phyloP scores from a whole-genome alignment of 2,113 vertebrate genomes.

The Lagopus leucura region DNA sequence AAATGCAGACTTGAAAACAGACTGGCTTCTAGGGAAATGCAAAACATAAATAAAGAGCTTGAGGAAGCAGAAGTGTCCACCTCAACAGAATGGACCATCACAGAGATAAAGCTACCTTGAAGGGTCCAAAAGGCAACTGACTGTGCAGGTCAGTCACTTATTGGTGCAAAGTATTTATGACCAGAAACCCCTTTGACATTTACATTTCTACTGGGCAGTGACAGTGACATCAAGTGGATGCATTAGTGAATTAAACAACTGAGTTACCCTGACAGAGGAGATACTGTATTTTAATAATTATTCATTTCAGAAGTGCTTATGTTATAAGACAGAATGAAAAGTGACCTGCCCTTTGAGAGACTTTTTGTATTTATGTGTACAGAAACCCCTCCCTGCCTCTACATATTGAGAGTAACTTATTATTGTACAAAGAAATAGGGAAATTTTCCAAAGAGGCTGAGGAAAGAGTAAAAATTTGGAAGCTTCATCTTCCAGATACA shows the following conservation, averaged over 20 bases:
- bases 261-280: not conserved
- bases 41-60: not conserved
- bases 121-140: not conserved
- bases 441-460: not conserved
- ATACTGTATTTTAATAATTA: constrained; percentile 28
- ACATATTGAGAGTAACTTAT: not conserved
- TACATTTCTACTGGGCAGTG: constrained; percentile 61
- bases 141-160: not conserved
- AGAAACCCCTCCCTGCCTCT: not conserved
- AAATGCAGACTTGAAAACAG: not conserved
- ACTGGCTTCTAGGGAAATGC: not conserved
- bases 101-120: not conserved
- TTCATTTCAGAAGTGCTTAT: not conserved
- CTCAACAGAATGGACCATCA: not conserved
- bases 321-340: not conserved
- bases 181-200: constrained; percentile 51
- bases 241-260: constrained; percentile 61
- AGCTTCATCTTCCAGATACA: constrained; percentile 28
- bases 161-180: not conserved
- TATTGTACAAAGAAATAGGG: not conserved
- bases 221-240: constrained; percentile 74
- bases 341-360: not conserved
- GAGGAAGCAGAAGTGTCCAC: not conserved
- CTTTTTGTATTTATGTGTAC: not conserved
- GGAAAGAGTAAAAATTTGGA: not conserved